Evolutionary conservation across 1,140 invertebrate species (phyloP), one percentile per base, ranked within the genome.

Genomic region (Drosophila sulfurigaster): DNA sequence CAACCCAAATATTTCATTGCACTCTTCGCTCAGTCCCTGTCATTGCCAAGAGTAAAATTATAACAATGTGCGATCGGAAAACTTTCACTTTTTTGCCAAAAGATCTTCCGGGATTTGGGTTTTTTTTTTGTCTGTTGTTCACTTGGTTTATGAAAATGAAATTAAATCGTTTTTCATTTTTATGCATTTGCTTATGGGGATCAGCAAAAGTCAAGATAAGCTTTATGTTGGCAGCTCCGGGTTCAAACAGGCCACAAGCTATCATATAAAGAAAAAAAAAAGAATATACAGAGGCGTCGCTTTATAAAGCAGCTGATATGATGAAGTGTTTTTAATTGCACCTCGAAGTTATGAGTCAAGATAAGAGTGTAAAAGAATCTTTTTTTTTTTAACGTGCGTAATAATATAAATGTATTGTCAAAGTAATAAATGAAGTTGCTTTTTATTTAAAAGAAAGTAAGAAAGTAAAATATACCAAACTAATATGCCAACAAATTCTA

Each of bases 121-220:
- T 7, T 30, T 32, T 32, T 20, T 49, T 20, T 25, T n/a, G n/a
- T n/a, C 32, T 32, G 1, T 32, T 32, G 32, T 1, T 1, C 5
- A 1, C 20, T 25, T 25, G 48, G 8, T 45, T 70, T 59, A 57
- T 65, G 82, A 87, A 87, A 87, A 78, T 78, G 83, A 88, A 88
- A 87, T 88, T 88, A 81, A 87, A 87, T 88, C 85, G 85, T 75
- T 88, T 81, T 89, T 87, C 83, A 87, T 87, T 89, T 88, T 83
- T 77, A 87, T 74, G 62, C 64, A 66, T 54, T 68, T 48, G 46
- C 16, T 48, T 48, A 20, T 48, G 46, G 35, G 62, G 62, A 32
- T 45, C 10, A 25, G 32, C n/a, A 38, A 10, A 49, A 49, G 67
- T 46, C 60, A 30, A 71, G 62, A 68, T 74, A 59, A 59, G n/a